These are phyloP conservation scores for Holothuria scabra DNA, from an alignment of 53 echinoderm and acorn worm species.

Conservation along the genomic window DNA sequence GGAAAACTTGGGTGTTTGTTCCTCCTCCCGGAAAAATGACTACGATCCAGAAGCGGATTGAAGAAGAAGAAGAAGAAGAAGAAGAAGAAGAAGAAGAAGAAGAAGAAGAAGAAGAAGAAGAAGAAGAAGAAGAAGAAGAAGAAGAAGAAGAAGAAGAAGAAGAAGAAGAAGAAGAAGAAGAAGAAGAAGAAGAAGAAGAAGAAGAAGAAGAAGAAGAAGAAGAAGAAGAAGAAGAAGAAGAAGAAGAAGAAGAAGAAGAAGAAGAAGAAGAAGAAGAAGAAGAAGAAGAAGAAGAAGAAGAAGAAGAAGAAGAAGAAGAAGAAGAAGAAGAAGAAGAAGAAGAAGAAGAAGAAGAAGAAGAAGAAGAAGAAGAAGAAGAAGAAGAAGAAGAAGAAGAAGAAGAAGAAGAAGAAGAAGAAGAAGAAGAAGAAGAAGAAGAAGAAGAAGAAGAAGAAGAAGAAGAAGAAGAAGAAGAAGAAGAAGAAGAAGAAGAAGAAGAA, in stretches of 20 bases:
- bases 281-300: slow-evolving; percentile 42
- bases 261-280: slow-evolving; percentile 40
- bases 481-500: slow-evolving; percentile 7
- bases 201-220: slow-evolving; percentile 40
- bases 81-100: slow-evolving; percentile 40
- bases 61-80: slow-evolving; percentile 40
- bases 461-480: background rate
- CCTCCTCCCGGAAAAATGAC: background rate
- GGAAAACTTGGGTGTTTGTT: no score
- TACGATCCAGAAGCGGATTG: background rate
- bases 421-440: slow-evolving; percentile 17
- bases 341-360: slow-evolving; percentile 42
- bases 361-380: slow-evolving; percentile 40
- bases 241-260: slow-evolving; percentile 39
- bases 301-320: slow-evolving; percentile 40
- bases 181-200: slow-evolving; percentile 39
- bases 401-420: slow-evolving; percentile 42
- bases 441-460: background rate
- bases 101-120: slow-evolving; percentile 42
- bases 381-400: slow-evolving; percentile 40
- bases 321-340: slow-evolving; percentile 40
- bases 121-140: slow-evolving; percentile 40
- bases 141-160: slow-evolving; percentile 40
- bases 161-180: slow-evolving; percentile 40
- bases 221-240: slow-evolving; percentile 28